phyloP scores from a whole-genome alignment of 64 coral and sea anemone genomes.

The Montipora sp. region DNA sequence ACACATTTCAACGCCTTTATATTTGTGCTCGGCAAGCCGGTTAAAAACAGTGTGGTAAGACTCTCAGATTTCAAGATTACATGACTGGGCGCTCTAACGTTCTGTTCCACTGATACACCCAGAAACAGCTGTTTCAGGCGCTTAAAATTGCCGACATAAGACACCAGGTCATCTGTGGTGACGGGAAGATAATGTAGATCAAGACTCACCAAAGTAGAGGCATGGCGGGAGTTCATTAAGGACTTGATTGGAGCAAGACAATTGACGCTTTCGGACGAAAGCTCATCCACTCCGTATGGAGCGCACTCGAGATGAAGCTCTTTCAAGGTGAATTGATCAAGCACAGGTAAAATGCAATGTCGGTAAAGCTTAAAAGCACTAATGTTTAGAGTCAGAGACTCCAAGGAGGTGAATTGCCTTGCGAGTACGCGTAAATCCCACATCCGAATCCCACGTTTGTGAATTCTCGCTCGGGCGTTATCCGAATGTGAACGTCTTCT shows the following conservation, averaged over 20 bases:
- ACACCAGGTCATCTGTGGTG: slow-evolving; percentile 29
- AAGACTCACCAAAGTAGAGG: slow-evolving; percentile 38
- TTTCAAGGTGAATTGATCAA: slow-evolving; percentile 39
- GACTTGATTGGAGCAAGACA: slow-evolving; percentile 13
- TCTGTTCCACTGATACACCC: background rate
- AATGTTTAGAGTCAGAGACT: slow-evolving; percentile 45
- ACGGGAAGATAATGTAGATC: slow-evolving; percentile 41
- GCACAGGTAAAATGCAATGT: slow-evolving; percentile 28
- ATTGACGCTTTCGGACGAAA: background rate
- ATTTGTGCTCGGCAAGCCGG: slow-evolving; percentile 55
- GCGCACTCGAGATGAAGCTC: slow-evolving; percentile 51
- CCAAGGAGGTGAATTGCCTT: slow-evolving; percentile 35
- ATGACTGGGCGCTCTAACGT: background rate
- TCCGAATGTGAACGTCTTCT: background rate
- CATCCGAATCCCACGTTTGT: slow-evolving; percentile 15
- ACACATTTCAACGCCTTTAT: slow-evolving; percentile 25
- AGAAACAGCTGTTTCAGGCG: slow-evolving; percentile 43
- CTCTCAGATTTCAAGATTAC: slow-evolving; percentile 32
- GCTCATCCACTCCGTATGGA: slow-evolving; percentile 32
- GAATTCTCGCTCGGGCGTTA: background rate
- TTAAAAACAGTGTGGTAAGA: slow-evolving; percentile 42
- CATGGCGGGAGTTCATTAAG: slow-evolving; percentile 52
- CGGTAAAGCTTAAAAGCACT: slow-evolving; percentile 36
- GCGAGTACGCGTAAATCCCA: slow-evolving; percentile 50
- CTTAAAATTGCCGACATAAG: slow-evolving; percentile 36